Base-by-base conservation (phyloP, 2,888 invertebrate genomes). In the Linyphia triangularis region DNA sequence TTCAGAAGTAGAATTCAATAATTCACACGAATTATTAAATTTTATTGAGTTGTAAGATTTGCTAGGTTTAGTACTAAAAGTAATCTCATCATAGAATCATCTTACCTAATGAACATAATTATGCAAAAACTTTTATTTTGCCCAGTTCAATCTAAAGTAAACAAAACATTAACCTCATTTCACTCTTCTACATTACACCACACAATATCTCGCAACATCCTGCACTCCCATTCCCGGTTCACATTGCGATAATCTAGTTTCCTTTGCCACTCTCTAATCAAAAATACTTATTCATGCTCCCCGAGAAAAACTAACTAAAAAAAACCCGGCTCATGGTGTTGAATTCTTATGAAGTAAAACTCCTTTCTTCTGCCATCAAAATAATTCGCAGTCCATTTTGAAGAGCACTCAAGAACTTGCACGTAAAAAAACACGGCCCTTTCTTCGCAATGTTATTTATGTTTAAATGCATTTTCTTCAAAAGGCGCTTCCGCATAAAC, bases 401-500 rank as follows among this genome's bases (percentile, higher is more conserved):
- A 63, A 70, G 26, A 33, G 65, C 67, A 37, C 40, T 77, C 43
- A 19, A 26, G 30, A 22, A 70, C 16, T 28, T 26, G 40, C 57
- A 61, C 70, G 26, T 67, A 75, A 75, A 69, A 82, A 70, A 40
- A 40, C 6, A 59, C 19, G 37, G 43, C 22, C 51, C 37, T 67
- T 51, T 79, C 79, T 67, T 72, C 37, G 24, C 51, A 26, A 57
- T 57, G 77, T 75, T 85, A 77, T 85, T 85, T 85, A 85, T 75
- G 75, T 85, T 67, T 85, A 85, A 85, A 77, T 40, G 69, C 75
- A 85, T 85, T 85, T 85, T 82, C 84, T 73, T 37, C 51, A 51
- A 51, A 59, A 61, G 65, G 51, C 22, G 57, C 7, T 51, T 16
- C 43, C 77, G 84, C 84, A 77, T 83, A 83, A 73, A 63, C 83